Percentiles rank a stretch among this genome's conserved stretches.
phyloP scores from a whole-genome alignment of 1,140 invertebrate genomes.

The Myzus persicae region DNA sequence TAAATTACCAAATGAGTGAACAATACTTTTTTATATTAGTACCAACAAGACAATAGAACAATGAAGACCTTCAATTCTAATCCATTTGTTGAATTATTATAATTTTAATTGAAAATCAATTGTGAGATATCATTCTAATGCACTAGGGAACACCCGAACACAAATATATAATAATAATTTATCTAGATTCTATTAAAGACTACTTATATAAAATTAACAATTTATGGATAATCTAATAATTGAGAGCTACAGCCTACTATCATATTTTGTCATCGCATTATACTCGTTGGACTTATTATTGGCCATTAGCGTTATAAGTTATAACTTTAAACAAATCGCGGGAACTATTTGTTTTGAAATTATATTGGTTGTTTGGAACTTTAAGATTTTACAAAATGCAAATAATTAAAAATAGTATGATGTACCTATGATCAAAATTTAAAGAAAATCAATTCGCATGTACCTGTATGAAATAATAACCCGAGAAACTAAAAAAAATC shows the following conservation, averaged over 20 bases:
- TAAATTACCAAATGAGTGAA: background rate
- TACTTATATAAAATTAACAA: too few species aligned
- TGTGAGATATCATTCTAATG: background rate
- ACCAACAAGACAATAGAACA: slow-evolving; percentile 27
- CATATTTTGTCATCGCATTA: background rate
- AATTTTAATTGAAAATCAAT: background rate
- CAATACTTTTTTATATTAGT: background rate
- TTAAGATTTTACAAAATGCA: background rate
- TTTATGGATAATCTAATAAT: background rate
- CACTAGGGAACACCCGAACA: background rate
- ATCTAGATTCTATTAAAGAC: background rate
- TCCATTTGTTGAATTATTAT: slow-evolving; percentile 21
- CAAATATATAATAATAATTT: background rate
- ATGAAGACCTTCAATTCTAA: slow-evolving; percentile 6
- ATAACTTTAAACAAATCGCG: background rate
- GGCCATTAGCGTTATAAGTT: background rate
- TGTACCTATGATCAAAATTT: background rate
- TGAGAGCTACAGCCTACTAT: background rate
- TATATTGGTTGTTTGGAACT: background rate
- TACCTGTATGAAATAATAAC: too few species aligned
- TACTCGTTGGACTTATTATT: background rate
- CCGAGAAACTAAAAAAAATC: too few species aligned
- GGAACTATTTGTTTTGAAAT: background rate
- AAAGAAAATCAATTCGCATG: too few species aligned
- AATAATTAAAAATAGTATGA: background rate